Percentiles rank a stretch among this genome's conserved stretches.
Evolutionary conservation across 2,113 vertebrate species (phyloP).

Genomic region (Trematocara zebra): DNA sequence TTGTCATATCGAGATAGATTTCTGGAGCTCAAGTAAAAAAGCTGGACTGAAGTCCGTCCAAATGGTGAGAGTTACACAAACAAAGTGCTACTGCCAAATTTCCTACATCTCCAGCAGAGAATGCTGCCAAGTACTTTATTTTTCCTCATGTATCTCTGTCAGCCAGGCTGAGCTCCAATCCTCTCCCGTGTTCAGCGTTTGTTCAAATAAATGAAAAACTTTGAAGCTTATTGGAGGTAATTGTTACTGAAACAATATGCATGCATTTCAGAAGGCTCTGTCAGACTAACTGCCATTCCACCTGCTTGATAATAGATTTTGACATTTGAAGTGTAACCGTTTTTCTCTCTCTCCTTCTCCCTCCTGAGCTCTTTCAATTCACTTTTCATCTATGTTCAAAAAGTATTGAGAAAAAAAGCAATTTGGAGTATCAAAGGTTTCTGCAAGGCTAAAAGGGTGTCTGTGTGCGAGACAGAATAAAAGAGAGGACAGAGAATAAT

Average conservation of each 20-base stretch:
- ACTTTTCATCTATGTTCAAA: neutral
- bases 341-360: neutral
- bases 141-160: slow-evolving; percentile 10
- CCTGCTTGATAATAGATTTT: slow-evolving; percentile 21
- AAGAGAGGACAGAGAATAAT: neutral
- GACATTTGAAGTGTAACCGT: neutral
- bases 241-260: neutral
- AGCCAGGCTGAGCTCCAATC: slow-evolving; percentile 4
- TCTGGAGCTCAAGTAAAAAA: neutral
- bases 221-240: slow-evolving; percentile 15
- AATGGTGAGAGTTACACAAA: slow-evolving; percentile 21
- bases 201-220: slow-evolving; percentile 4
- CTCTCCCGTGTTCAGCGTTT: neutral
- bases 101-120: neutral
- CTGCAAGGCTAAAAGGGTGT: neutral
- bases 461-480: neutral
- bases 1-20: neutral
- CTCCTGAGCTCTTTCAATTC: neutral
- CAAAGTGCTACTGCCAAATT: neutral
- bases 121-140: neutral
- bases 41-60: neutral
- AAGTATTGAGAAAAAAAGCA: neutral
- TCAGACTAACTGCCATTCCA: neutral
- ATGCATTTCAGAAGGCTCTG: neutral
- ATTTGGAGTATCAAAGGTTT: slow-evolving; percentile 25